Conservation (phyloP, 2,797 vertebrate genomes). For the Anguilla obscura region DNA sequence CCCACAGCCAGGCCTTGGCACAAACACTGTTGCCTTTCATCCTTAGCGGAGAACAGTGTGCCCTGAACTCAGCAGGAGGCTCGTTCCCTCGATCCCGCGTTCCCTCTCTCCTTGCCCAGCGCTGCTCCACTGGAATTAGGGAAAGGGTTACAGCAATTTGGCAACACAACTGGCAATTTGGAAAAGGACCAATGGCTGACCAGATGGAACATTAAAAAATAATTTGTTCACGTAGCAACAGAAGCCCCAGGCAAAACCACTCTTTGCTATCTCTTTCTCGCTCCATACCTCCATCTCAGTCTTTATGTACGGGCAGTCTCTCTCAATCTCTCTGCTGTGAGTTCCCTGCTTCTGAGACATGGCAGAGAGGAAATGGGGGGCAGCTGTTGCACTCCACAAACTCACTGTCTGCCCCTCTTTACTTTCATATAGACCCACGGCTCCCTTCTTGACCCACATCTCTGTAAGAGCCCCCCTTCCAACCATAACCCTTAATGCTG, state of each 20-base stretch:
- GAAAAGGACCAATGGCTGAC: not conserved
- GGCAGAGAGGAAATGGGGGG: slow-evolving; percentile 20
- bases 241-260: not conserved
- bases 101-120: not conserved
- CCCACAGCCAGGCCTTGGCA: not conserved
- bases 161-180: not conserved
- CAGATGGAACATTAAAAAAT: not conserved
- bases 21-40: slow-evolving; percentile 11
- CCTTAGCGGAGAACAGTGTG: not conserved
- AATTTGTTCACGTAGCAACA: not conserved
- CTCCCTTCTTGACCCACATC: not conserved
- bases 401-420: not conserved
- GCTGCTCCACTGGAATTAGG: not conserved
- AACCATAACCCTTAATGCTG: not conserved
- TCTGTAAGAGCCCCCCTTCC: not conserved
- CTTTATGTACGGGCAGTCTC: not conserved
- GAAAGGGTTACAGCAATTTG: slow-evolving; percentile 20
- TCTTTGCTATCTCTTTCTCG: not conserved
- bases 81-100: not conserved
- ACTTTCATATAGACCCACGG: not conserved
- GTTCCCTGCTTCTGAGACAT: not conserved
- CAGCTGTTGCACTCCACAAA: slow-evolving; percentile 15
- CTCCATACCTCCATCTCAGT: not conserved
- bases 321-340: not conserved
- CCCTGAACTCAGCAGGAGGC: not conserved